Conservation (phyloP, 2,888 invertebrate genomes). For the Crocallis elinguaria region DNA sequence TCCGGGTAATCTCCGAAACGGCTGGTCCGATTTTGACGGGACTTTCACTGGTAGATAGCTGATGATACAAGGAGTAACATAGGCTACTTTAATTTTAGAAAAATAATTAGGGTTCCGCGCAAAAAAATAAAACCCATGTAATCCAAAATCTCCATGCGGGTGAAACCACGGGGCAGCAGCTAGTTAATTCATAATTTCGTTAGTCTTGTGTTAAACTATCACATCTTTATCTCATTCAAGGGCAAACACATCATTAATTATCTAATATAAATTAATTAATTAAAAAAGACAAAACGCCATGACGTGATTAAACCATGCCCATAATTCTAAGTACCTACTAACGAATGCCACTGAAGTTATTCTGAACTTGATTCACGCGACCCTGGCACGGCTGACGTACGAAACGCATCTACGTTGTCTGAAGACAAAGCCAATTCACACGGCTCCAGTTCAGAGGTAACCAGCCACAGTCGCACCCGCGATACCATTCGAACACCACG, state of each 20-base stretch:
- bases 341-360: slow-evolving; percentile 1
- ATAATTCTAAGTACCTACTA: slow-evolving; percentile 9
- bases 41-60: too few relatives aligned
- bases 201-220: background rate
- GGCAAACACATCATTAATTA: background rate
- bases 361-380: slow-evolving; percentile 40
- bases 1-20: too few relatives aligned
- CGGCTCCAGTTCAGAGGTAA: slow-evolving; percentile 68
- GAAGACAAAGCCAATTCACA: slow-evolving; percentile 72
- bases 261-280: background rate
- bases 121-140: too few relatives aligned
- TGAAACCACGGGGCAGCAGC: too few relatives aligned
- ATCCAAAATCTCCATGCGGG: too few relatives aligned
- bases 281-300: slow-evolving; percentile 10
- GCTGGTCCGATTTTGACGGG: too few relatives aligned
- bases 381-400: slow-evolving; percentile 31
- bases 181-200: background rate
- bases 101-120: too few relatives aligned
- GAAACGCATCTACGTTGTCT: slow-evolving; percentile 41
- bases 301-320: slow-evolving; percentile 3
- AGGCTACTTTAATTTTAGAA: too few relatives aligned
- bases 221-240: background rate
- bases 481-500: slow-evolving; percentile 72
- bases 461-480: slow-evolving; percentile 68
- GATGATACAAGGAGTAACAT: too few relatives aligned